These are phyloP conservation scores for Notechis scutatus DNA, from an alignment of 2,113 vertebrate genomes.

Conservation along the genomic window DNA sequence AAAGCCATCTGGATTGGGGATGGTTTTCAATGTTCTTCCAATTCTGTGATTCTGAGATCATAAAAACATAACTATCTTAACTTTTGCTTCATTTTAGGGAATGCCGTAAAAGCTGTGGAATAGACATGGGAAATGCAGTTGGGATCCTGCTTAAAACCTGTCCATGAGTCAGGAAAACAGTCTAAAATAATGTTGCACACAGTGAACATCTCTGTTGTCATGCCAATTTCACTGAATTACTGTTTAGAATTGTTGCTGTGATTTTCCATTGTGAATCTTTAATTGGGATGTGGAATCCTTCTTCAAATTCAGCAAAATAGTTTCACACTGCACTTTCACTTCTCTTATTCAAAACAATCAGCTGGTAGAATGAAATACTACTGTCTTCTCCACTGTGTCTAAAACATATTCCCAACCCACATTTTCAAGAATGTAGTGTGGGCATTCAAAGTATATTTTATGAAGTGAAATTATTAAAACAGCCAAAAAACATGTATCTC, in stretches of 20 bases:
- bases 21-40: neutral
- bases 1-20: neutral
- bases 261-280: slow-evolving; percentile 32
- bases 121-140: neutral
- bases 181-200: neutral
- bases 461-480: neutral
- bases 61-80: neutral
- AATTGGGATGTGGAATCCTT: slow-evolving; percentile 31
- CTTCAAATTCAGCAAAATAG: slow-evolving; percentile 28
- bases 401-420: neutral
- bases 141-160: neutral
- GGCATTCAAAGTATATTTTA: neutral
- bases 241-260: neutral
- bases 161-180: neutral
- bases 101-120: neutral
- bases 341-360: slow-evolving; percentile 9
- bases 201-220: neutral
- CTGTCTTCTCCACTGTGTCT: neutral
- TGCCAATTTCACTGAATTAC: neutral
- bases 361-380: neutral
- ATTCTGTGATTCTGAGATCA: neutral
- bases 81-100: neutral
- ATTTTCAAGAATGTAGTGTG: neutral
- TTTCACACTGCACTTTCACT: slow-evolving; percentile 13
- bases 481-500: neutral